Conservation (phyloP, 2,888 invertebrate species). For the Scrobipalpa atriplicella region DNA sequence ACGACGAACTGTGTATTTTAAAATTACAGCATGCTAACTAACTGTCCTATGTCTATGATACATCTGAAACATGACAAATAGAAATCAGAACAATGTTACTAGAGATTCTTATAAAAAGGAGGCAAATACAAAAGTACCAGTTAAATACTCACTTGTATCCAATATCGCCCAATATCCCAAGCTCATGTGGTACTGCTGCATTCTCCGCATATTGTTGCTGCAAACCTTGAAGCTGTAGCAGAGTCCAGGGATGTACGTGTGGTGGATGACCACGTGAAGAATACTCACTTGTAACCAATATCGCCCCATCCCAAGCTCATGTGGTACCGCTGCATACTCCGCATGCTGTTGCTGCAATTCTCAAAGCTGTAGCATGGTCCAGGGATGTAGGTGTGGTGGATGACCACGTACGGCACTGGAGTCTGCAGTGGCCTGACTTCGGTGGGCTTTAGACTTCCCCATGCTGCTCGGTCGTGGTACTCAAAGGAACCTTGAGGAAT, state of each 20-base stretch:
- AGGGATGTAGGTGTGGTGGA: slow-evolving; percentile 87
- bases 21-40: too few species aligned
- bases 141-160: slow-evolving; percentile 84
- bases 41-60: too few species aligned
- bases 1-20: too few species aligned
- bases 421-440: slow-evolving; percentile 68
- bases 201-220: slow-evolving; percentile 82
- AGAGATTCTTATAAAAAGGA: too few species aligned
- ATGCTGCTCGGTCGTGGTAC: slow-evolving; percentile 45
- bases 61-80: too few species aligned
- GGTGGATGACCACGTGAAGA: slow-evolving; percentile 86
- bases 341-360: slow-evolving; percentile 83
- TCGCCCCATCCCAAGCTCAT: slow-evolving; percentile 85
- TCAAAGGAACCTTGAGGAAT: background rate
- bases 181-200: slow-evolving; percentile 85
- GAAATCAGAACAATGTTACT: too few species aligned
- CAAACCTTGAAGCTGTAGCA: slow-evolving; percentile 82
- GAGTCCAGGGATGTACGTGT: slow-evolving; percentile 84
- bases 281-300: slow-evolving; percentile 84
- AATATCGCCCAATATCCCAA: slow-evolving; percentile 87
- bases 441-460: slow-evolving; percentile 82
- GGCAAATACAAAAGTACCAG: too few species aligned
- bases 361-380: slow-evolving; percentile 80
- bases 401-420: slow-evolving; percentile 86
- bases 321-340: slow-evolving; percentile 86